A percentile compares a stretch with the other conserved stretches of the same genome.
phyloP scores from a whole-genome alignment of 2,113 vertebrate genomes.

The Thermophis baileyi region DNA sequence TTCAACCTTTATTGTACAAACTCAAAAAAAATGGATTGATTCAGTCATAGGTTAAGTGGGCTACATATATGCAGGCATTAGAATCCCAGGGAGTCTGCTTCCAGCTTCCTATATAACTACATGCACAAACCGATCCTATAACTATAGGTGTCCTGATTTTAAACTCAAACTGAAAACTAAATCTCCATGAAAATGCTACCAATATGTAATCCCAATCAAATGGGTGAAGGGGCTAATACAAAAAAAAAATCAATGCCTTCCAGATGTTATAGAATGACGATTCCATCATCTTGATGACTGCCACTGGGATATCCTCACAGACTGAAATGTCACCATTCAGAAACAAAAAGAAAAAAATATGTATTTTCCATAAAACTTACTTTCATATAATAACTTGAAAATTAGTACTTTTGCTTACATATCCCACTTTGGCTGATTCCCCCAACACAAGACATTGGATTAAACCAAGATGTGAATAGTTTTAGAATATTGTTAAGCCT shows the following conservation, averaged over 20 bases:
- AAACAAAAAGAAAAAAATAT: neutral
- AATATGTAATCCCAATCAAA: neutral
- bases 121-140: neutral
- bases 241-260: neutral
- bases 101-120: neutral
- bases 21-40: neutral
- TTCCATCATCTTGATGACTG: neutral
- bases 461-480: neutral
- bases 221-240: neutral
- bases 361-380: neutral
- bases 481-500: neutral
- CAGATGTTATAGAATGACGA: neutral
- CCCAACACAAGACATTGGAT: neutral
- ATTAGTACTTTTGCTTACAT: neutral
- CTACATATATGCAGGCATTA: neutral
- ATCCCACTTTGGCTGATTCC: neutral
- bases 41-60: neutral
- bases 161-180: neutral
- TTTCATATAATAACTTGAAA: neutral
- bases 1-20: neutral
- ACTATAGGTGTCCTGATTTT: neutral
- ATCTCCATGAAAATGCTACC: neutral
- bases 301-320: neutral
- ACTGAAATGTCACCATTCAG: neutral
- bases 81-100: neutral